phyloP scores from a whole-genome alignment of 1,140 invertebrate species.

The Cyclina sinensis region DNA sequence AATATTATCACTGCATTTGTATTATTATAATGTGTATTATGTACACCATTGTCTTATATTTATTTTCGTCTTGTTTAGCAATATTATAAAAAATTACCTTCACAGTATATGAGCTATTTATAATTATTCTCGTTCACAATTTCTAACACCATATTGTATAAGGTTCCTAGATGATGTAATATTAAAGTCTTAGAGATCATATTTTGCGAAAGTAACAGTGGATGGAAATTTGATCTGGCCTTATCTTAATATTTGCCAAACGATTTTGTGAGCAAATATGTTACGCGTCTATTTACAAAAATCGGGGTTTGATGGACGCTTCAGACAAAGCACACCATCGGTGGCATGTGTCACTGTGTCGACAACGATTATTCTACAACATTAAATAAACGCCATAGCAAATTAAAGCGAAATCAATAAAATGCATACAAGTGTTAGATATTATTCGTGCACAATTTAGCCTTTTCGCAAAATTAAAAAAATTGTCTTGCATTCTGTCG shows the following conservation, averaged over 20 bases:
- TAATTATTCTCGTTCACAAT: too few species aligned
- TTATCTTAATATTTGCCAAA: slow-evolving; percentile 30
- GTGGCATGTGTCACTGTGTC: slow-evolving; percentile 58
- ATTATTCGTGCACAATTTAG: slow-evolving; percentile 61
- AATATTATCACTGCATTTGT: too few species aligned
- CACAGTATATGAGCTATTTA: too few species aligned
- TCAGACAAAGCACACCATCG: slow-evolving; percentile 23
- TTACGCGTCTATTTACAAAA: slow-evolving; percentile 23
- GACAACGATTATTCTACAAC: neutral
- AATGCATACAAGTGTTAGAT: slow-evolving; percentile 63
- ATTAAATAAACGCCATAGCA: neutral
- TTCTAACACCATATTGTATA: too few species aligned
- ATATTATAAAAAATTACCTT: too few species aligned
- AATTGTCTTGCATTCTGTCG: slow-evolving; percentile 16
- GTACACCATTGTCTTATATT: too few species aligned
- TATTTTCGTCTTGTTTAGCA: too few species aligned
- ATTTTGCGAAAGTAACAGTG: too few species aligned
- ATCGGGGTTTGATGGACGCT: neutral
- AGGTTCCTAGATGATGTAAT: too few species aligned
- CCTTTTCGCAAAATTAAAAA: slow-evolving; percentile 42
- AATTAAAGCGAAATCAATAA: slow-evolving; percentile 63
- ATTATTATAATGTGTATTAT: too few species aligned
- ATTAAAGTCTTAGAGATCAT: too few species aligned
- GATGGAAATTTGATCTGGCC: too few species aligned
- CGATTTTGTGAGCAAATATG: slow-evolving; percentile 54